Base-by-base conservation (phyloP, 1,140 invertebrate genomes). In the Cataglyphis hispanica region DNA sequence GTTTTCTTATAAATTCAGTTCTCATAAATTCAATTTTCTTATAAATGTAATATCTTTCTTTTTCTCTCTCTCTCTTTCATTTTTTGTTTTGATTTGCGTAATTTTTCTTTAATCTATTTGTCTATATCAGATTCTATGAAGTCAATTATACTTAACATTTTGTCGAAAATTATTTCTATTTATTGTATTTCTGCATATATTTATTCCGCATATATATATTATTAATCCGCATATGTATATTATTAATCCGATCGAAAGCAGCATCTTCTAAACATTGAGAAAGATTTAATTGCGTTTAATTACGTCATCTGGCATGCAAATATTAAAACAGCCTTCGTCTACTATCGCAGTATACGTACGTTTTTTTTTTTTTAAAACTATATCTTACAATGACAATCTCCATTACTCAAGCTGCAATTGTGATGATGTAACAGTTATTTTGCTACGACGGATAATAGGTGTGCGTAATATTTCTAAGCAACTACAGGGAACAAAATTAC, bases 281-380 rank as follows among this genome's bases (percentile, higher is more conserved):
- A 76, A 76, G 61, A 10, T 76, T 8, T 13, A 83, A 58, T 56
- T 61, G 37, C 78, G 43, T 40, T 25, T 58, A 61, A 60, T 43
- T n/a, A 74, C 67, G 78, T 88, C 86, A 58, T 31, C n/a, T 56
- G 58, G 25, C 37, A 74, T n/a, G 31, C 74, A 43, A 88, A 89
- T 75, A 46, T 78, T 84, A 31, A 1, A 2, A 13, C 25, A 43
- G 27, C 25, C 58, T 80, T 69, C 67, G 80, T 34, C 66, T 69
- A 46, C 61, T 66, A 43, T 72, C 58, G 43, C 40, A 70, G 40
- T 8, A 10, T 10, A 70, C 27, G 16, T 10, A 70, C 27, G 16
- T 70, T 6, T 58, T 58, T 70, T 37, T 56, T 70, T 40, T 16
- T 40, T 16, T 0, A 10, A n/a, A 77, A 53, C 11, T 78, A 8